These are phyloP conservation scores for Aurelia sp. DNA, from an alignment of 30 jellyfish, hydroid and myxozoan species.

Conservation along the genomic window DNA sequence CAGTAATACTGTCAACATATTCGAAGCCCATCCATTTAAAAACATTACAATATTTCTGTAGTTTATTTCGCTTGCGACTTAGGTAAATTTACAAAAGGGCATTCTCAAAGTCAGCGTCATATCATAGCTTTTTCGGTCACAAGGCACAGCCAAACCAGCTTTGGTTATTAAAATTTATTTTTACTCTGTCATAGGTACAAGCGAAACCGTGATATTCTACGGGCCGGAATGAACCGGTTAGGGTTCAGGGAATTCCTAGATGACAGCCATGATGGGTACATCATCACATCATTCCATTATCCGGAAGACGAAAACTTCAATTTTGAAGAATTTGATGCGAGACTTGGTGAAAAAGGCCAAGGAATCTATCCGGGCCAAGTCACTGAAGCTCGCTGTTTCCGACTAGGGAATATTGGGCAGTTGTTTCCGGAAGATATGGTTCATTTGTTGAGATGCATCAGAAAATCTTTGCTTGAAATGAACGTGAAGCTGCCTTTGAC, in stretches of 20 bases:
- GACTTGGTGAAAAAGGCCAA: constrained; percentile 57
- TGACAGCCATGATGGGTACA: constrained; percentile 75
- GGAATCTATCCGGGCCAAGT: constrained; percentile 91
- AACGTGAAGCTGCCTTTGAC: constrained; percentile 60
- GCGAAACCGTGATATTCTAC: constrained; percentile 65
- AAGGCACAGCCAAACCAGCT: too few species aligned
- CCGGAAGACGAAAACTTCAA: constrained; percentile 72
- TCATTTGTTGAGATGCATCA: constrained; percentile 57
- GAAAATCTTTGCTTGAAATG: constrained; percentile 72
- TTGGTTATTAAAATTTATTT: too few species aligned
- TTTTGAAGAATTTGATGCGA: constrained; percentile 57
- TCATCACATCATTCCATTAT: constrained; percentile 74
- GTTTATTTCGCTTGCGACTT: too few species aligned
- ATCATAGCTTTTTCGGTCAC: too few species aligned
- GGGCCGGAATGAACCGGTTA: constrained; percentile 74
- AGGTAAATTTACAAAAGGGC: too few species aligned
- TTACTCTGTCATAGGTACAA: constrained; percentile 44
- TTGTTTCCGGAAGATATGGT: constrained; percentile 68
- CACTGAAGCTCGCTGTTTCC: constrained; percentile 84
- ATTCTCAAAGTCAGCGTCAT: too few species aligned
- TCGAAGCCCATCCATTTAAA: too few species aligned
- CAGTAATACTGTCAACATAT: too few species aligned
- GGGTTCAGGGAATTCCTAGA: constrained; percentile 83
- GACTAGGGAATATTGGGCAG: constrained; percentile 84
- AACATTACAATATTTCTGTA: too few species aligned